phyloP scores from a whole-genome alignment of 2,888 invertebrate species.

The Yponomeuta plumbellus region DNA sequence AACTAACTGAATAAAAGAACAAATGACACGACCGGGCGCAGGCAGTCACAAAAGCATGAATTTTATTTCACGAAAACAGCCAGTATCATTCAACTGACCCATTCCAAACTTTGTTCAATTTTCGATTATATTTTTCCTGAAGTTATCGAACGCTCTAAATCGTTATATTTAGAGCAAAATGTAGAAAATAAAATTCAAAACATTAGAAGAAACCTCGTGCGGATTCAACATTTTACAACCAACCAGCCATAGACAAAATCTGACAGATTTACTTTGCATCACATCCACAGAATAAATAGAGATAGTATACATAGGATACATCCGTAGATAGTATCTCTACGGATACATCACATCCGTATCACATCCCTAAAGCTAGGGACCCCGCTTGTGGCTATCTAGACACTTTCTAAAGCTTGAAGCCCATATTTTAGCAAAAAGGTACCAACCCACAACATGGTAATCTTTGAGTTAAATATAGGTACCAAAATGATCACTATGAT shows the following conservation, averaged over 20 bases:
- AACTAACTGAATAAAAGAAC: slow-evolving; percentile 6
- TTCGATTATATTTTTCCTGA: neutral
- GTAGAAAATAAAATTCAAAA: slow-evolving; percentile 31
- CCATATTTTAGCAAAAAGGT: no score
- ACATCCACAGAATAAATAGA: slow-evolving; percentile 4
- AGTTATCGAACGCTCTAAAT: neutral
- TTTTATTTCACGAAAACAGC: slow-evolving; percentile 1
- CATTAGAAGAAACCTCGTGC: slow-evolving; percentile 42
- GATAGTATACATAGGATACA: no score
- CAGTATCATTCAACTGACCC: neutral
- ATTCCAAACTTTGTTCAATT: slow-evolving; percentile 3
- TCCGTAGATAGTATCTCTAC: neutral
- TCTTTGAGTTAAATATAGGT: no score
- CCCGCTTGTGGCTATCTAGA: no score
- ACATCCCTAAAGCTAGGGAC: no score
- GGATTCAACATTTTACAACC: slow-evolving; percentile 13
- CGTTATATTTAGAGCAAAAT: neutral
- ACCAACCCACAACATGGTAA: no score
- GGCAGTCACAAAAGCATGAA: slow-evolving; percentile 3
- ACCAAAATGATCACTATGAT: no score
- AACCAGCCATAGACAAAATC: slow-evolving; percentile 22
- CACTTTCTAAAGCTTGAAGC: no score
- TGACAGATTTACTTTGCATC: neutral
- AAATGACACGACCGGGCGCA: slow-evolving; percentile 15
- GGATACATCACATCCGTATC: no score